Evolutionary conservation across 2,113 vertebrate species (phyloP), one percentile per base, ranked within the genome.

Genomic region (Pterocles orientalis): DNA sequence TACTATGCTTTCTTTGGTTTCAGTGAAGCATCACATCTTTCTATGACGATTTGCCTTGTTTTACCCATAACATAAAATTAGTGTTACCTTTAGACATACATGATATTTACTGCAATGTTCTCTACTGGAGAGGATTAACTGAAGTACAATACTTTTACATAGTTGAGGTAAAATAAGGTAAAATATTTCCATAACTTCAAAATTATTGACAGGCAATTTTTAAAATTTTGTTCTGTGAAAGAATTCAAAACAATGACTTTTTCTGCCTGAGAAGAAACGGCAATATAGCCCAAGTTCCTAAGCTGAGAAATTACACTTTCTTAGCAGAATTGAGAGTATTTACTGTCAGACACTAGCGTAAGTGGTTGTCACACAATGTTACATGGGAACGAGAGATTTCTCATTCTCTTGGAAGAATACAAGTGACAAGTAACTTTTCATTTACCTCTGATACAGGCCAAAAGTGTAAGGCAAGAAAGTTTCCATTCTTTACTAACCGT

Each of bases 311-410:
- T 72, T 58, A 19, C 4, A 14, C 45, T 47, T 80, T 80, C 39
- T 51, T 65, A 82, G 18, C 11, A 88, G 26, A 51, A 65, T 65
- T 0, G 3, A 68, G 66, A 71, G 10, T 69, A 39, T 57, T 91
- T 82, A 31, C n/a, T 11, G 4, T 25, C 29, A 76, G 33, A 39
- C 14, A 43, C 6, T 82, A 76, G 6, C 0, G 0, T 56, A 61
- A 90, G 33, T 47, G 4, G 5, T 29, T 80, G 48, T 65, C 47
- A 75, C 29, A 68, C 17, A 73, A 18, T 25, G n/a, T 61, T 57
- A 36, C 29, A 45, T 7, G 25, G 13, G 29, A 72, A 76, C 2
- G 53, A 57, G 5, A 80, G 6, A 61, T 57, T 90, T 91, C 12
- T 78, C 7, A 10, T 70, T 61, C 23, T 83, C 23, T 57, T 70